Evolutionary conservation across 1,140 invertebrate species (phyloP).

Genomic region (Dendrolimus punctatus): DNA sequence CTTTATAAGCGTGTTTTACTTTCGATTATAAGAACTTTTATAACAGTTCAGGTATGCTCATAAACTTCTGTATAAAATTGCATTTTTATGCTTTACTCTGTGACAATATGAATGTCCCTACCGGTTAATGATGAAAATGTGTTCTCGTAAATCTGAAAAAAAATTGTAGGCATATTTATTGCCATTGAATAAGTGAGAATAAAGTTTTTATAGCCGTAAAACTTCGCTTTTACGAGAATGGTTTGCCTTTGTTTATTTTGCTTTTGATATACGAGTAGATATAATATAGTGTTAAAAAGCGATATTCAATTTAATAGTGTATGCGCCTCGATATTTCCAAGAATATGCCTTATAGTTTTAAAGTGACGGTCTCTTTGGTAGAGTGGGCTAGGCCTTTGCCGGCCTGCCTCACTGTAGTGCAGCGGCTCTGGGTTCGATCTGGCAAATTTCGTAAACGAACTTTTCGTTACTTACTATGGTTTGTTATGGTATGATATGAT

Average conservation of each 20-base stretch:
- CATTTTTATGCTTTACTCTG: conserved; percentile 38
- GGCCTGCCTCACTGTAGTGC: too few relatives aligned
- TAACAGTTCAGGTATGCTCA: too few relatives aligned
- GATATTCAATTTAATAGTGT: conserved; percentile 15
- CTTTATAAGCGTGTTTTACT: too few relatives aligned
- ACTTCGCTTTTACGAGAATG: not conserved
- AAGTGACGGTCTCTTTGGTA: too few relatives aligned
- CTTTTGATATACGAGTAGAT: conserved; percentile 4
- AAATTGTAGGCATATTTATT: conserved; percentile 24
- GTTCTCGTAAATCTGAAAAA: conserved; percentile 28
- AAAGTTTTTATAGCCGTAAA: conserved; percentile 36
- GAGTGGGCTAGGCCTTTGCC: too few relatives aligned
- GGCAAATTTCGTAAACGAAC: too few relatives aligned
- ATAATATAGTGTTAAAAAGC: conserved; percentile 1
- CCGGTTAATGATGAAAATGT: conserved; percentile 42
- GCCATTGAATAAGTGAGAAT: conserved; percentile 19
- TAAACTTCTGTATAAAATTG: conserved; percentile 9
- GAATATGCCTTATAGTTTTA: too few relatives aligned
- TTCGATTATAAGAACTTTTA: too few relatives aligned
- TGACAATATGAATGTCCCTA: conserved; percentile 38
- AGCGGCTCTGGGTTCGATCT: too few relatives aligned
- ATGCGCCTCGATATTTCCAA: not conserved
- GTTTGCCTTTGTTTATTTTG: conserved; percentile 5
- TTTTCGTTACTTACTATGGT: too few relatives aligned
- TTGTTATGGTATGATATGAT: too few relatives aligned